Percentiles rank a stretch among this genome's conserved stretches.
Evolutionary conservation across 2,113 vertebrate genomes (phyloP).

Genomic region (Laticauda colubrina): DNA sequence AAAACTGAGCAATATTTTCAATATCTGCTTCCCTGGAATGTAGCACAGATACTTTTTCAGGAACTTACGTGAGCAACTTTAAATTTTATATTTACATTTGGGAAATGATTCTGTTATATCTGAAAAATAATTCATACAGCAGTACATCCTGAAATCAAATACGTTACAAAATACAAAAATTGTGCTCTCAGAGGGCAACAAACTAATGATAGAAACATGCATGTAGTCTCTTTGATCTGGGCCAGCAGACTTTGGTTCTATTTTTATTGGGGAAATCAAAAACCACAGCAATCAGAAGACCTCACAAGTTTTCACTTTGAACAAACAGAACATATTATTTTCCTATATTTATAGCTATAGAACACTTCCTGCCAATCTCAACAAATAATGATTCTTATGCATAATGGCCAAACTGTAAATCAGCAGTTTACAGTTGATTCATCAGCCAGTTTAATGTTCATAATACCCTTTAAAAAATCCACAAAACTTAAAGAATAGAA

Average conservation of each 20-base stretch:
- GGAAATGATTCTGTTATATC: neutral
- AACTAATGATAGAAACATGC: constrained; percentile 15
- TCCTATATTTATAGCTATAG: constrained; percentile 31
- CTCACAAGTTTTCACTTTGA: constrained; percentile 27
- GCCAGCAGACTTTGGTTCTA: neutral
- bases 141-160: constrained; percentile 26
- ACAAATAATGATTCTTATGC: neutral
- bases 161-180: neutral
- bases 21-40: neutral
- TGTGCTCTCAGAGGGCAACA: neutral
- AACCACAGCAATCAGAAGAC: constrained; percentile 16
- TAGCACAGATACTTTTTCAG: neutral
- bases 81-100: neutral
- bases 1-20: constrained; percentile 3
- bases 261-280: constrained; percentile 27
- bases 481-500: neutral
- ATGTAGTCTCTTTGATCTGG: constrained; percentile 3
- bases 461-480: constrained; percentile 26
- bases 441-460: constrained; percentile 45
- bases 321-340: constrained; percentile 31
- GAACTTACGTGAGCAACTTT: neutral
- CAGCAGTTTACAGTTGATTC: constrained; percentile 36
- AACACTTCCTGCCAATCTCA: constrained; percentile 43
- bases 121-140: neutral
- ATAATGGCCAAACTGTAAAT: constrained; percentile 32